Percentiles rank a stretch among this genome's conserved stretches.
These are phyloP conservation scores for Cenopis cana DNA, from an alignment of 2,888 invertebrate species.

Conservation along the genomic window DNA sequence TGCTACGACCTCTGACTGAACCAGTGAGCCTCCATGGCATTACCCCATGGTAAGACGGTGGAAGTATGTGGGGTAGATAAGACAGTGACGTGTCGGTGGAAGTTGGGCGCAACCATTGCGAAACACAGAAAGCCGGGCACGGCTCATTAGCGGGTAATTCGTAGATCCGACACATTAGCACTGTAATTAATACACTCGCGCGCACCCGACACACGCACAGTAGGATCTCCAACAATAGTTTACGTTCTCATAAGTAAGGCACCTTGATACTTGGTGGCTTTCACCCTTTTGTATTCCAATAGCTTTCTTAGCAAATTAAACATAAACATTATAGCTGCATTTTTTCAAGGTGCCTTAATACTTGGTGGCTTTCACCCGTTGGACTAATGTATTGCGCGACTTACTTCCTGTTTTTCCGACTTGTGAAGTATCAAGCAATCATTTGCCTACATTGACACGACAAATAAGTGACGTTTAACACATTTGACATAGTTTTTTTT, in stretches of 20 bases:
- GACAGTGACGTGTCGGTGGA: neutral
- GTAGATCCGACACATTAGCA: constrained; percentile 34
- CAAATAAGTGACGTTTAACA: too few species aligned
- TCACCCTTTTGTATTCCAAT: neutral
- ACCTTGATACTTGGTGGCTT: neutral
- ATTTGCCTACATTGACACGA: too few species aligned
- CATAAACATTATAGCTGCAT: neutral
- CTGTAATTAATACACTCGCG: constrained; percentile 10
- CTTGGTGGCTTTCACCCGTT: too few species aligned
- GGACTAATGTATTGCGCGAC: too few species aligned
- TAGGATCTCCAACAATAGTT: neutral
- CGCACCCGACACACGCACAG: neutral
- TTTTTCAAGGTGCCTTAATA: too few species aligned
- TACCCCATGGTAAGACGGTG: too few species aligned
- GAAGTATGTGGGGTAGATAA: neutral
- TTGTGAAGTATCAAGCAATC: too few species aligned
- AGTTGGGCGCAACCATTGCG: constrained; percentile 4
- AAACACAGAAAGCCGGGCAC: constrained; percentile 27
- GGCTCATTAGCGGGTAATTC: constrained; percentile 27
- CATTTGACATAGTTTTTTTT: too few species aligned
- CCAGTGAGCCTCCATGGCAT: too few species aligned
- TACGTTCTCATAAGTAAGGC: too few species aligned
- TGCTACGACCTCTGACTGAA: too few species aligned
- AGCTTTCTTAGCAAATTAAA: neutral
- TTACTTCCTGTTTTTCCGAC: too few species aligned